Evolutionary conservation across 1,140 invertebrate genomes (phyloP), one percentile per base, ranked within the genome.

Genomic region (Penaeus japonicus): DNA sequence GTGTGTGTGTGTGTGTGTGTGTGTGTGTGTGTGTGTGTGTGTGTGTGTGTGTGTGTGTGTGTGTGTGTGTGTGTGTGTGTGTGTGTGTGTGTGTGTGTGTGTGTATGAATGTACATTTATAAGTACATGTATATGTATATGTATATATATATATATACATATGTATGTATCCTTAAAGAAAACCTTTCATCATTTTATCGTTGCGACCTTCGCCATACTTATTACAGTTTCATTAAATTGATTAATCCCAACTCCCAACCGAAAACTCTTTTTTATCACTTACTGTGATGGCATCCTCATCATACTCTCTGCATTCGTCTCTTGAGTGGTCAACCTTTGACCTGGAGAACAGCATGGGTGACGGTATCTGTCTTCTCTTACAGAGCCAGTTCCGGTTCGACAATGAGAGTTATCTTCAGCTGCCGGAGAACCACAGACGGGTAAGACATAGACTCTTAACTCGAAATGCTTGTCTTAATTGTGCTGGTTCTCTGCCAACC

Each of bases 331-430:
- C 70, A 27, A 47, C 10, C 15, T 15, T 47, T n/a, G 4, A 39
- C 39, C n/a, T 73, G n/a, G 22, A 12, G 54, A 57, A 78, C 53
- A 70, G 82, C 87, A 89, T 89, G 87, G 83, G 82, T 86, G 77
- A 77, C 30, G 86, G 89, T 89, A 90, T 82, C 54, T 85, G 18
- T 35, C 89, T 24, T 87, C 89, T 89, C 89, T 91, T 92, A 47
- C 95, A 99, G 97, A 98, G 97, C 95, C 98, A 99, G 94, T 99
- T 99, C 94, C 96, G 97, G 92, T 99, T 99, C 94, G 97, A 98
- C 94, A 99, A 98, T 94, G 98, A 99, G 94, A 98, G 97, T 94
- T 96, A 97, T 94, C 95, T 98, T 93, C 97, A 96, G 94, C 95
- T 98, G 92, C 97, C 97, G 93, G 97, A 98, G 94, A 97, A 97